Percentiles rank a stretch among this genome's conserved stretches.
Evolutionary conservation across 2,797 vertebrate genomes (phyloP).

Genomic region (Pagetopsis macropterus): DNA sequence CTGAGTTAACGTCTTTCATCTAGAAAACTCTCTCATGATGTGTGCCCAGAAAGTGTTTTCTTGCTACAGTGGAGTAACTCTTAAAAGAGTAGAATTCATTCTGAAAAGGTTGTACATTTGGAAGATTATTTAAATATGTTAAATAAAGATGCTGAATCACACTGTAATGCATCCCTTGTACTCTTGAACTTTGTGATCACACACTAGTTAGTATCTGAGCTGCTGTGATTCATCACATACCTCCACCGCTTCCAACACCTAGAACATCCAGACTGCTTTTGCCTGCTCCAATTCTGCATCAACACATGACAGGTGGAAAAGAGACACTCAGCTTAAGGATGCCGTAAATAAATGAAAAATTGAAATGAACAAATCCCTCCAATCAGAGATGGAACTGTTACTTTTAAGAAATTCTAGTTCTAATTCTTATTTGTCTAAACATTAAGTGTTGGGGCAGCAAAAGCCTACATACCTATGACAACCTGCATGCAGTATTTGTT

Average conservation of each 20-base stretch:
- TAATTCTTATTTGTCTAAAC: too few relatives aligned
- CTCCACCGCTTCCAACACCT: slow-evolving; percentile 89
- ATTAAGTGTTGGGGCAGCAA: too few relatives aligned
- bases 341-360: not conserved
- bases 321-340: not conserved
- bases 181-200: not conserved
- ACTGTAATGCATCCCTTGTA: not conserved
- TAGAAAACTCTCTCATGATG: not conserved
- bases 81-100: not conserved
- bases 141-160: too few relatives aligned
- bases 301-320: slow-evolving; percentile 5
- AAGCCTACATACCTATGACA: too few relatives aligned
- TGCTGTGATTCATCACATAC: slow-evolving; percentile 70
- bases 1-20: too few relatives aligned
- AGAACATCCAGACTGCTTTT: slow-evolving; percentile 87
- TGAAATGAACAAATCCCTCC: not conserved
- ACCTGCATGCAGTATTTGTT: too few relatives aligned
- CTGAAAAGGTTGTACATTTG: not conserved
- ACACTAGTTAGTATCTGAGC: not conserved
- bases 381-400: too few relatives aligned
- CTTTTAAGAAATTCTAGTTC: too few relatives aligned
- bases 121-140: not conserved
- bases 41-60: not conserved
- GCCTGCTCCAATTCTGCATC: slow-evolving; percentile 81
- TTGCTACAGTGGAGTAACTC: not conserved